Base-by-base conservation (phyloP, 2,888 invertebrate genomes). In the Andrena dorsata region DNA sequence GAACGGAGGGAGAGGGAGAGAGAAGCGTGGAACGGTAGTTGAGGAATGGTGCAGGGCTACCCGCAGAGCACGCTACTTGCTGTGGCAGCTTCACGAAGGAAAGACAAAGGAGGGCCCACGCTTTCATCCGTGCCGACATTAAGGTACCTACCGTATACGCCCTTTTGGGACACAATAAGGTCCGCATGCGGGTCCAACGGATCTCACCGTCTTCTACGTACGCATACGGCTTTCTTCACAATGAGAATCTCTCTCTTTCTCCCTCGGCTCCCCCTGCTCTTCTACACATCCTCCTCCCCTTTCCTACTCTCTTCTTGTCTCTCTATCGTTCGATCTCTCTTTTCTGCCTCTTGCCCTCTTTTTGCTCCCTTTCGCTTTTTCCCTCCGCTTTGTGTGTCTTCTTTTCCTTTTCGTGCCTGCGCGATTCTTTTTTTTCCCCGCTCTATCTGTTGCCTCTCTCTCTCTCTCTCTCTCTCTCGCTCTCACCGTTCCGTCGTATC, bases 101-200 rank as follows among this genome's bases (percentile, higher is more conserved):
- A 88, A 87, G 86, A 84, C 86, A 86, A 84, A 90, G 90, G 86
- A 87, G 79, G 88, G 82, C 83, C 82, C 86, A 84, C 88, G 91
- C 93, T 93, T 93, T 93, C 91, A 93, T 93, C 93, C 89, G 80
- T 92, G 93, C 93, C 93, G 93, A 93, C 93, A 91, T 93, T 93
- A 93, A 92, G 93, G 92, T 92, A 92, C 91, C 91, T 91, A 89
- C 88, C 85, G 89, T 86, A 82, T 86, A 87, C 87, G 88, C 86
- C 84, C 85, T 87, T 87, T 88, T 82, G 79, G 86, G 90, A 91
- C 91, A 93, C 93, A 93, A 93, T 93, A 91, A 92, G 92, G 92
- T 92, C 91, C 92, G 90, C 91, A 94, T 93, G 93, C 93, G 94
- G 93, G 93, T 93, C 93, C 93, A 93, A 94, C 92, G 92, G 93